Conservation (phyloP, 1,140 invertebrate species). For the Holotrichia oblita region DNA sequence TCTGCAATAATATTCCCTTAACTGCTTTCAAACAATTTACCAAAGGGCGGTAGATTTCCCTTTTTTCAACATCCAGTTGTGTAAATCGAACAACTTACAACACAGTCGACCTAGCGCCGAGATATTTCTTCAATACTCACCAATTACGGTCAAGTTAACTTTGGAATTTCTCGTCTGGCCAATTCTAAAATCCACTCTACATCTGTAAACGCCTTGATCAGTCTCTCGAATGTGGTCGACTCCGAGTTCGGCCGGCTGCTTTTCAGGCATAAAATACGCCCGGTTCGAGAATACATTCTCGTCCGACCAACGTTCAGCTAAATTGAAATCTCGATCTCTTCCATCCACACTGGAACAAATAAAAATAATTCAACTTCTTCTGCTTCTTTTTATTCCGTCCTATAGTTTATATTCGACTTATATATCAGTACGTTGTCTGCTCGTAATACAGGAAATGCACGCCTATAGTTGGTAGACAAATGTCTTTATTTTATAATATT, state of each 20-base stretch:
- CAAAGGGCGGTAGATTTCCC: neutral
- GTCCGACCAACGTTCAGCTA: conserved; percentile 86
- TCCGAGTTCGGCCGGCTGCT: conserved; percentile 80
- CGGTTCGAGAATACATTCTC: conserved; percentile 84
- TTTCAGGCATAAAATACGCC: conserved; percentile 84
- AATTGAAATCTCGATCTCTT: conserved; percentile 77
- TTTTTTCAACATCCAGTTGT: neutral
- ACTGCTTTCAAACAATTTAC: neutral
- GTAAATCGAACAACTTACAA: neutral
- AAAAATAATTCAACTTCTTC: neutral
- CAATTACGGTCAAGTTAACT: conserved; percentile 87
- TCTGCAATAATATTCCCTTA: neutral
- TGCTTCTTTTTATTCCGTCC: neutral
- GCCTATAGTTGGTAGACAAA: no score
- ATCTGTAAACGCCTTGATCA: conserved; percentile 85
- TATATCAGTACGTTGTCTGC: no score
- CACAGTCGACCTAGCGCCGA: neutral
- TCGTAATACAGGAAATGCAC: no score
- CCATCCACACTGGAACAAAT: conserved; percentile 76
- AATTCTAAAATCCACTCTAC: conserved; percentile 88
- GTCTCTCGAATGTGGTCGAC: conserved; percentile 80
- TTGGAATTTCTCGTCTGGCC: conserved; percentile 88
- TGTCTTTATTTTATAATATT: no score
- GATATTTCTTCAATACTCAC: conserved; percentile 68
- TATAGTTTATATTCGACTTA: neutral